A percentile compares a stretch with the other conserved stretches of the same genome.
These are phyloP conservation scores for Craseonycteris thonglongyai DNA, from an alignment of 2,113 vertebrate genomes.

Conservation along the genomic window DNA sequence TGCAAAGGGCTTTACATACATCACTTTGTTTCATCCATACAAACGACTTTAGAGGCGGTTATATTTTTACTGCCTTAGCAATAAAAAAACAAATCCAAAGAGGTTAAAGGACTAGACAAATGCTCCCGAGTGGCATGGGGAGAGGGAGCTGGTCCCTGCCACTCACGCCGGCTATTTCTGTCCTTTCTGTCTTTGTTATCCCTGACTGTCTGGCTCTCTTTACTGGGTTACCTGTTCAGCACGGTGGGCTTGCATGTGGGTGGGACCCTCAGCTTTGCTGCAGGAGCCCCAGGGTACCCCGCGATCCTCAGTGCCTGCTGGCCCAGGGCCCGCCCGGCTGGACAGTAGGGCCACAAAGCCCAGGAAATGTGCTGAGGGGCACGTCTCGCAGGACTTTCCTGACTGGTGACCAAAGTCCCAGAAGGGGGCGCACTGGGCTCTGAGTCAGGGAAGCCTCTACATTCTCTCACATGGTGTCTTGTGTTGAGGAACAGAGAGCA, in stretches of 20 bases:
- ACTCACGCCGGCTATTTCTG: background rate
- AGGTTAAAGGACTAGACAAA: background rate
- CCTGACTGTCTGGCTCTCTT: background rate
- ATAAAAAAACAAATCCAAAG: background rate
- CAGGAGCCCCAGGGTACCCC: no score
- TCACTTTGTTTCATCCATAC: background rate
- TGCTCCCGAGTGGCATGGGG: background rate
- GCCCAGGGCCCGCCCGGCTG: background rate
- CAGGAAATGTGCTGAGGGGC: background rate
- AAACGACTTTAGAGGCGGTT: background rate
- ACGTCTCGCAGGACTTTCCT: background rate
- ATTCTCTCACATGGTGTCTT: background rate
- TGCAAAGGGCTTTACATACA: rapidly evolving
- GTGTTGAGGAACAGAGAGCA: background rate
- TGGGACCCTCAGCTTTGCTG: no score
- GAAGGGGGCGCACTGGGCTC: rapidly evolving
- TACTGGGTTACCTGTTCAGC: background rate
- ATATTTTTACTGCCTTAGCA: background rate
- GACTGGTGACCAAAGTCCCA: no score
- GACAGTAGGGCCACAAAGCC: background rate
- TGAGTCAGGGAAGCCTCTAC: background rate
- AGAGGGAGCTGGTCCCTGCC: background rate
- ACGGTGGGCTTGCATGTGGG: rapidly evolving
- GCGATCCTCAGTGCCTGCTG: no score
- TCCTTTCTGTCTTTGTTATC: background rate